These are phyloP conservation scores for Argyra leucocephala DNA, from an alignment of 2,888 invertebrate species.

Conservation along the genomic window DNA sequence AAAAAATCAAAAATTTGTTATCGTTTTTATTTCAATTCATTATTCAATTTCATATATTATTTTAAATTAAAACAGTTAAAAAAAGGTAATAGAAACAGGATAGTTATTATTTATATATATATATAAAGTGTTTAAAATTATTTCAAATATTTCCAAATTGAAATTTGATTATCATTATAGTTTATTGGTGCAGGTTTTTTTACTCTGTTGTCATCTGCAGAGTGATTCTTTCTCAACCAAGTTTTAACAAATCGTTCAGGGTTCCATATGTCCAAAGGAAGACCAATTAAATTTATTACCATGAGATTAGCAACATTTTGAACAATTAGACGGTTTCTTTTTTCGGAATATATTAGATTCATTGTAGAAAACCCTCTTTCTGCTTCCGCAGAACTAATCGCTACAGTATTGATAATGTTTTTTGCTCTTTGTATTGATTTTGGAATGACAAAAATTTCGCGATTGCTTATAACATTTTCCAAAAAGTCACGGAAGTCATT, in stretches of 20 bases:
- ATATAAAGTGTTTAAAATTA: neutral
- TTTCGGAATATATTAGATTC: neutral
- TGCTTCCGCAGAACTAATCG: neutral
- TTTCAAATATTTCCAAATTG: slow-evolving; percentile 6
- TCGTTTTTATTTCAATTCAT: too few species aligned
- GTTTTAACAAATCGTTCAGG: slow-evolving; percentile 9
- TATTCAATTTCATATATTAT: too few species aligned
- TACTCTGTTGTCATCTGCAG: neutral
- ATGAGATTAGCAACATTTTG: slow-evolving; percentile 2
- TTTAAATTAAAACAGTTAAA: too few species aligned
- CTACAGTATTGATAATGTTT: neutral
- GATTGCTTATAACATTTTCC: slow-evolving; percentile 7
- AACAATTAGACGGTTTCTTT: neutral
- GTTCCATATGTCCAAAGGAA: slow-evolving; percentile 9
- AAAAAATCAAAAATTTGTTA: too few species aligned
- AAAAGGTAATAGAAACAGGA: too few species aligned
- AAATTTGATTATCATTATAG: neutral
- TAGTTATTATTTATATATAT: too few species aligned
- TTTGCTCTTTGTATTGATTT: neutral
- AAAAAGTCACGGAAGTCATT: neutral
- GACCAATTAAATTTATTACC: slow-evolving; percentile 11
- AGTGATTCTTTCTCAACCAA: slow-evolving; percentile 2
- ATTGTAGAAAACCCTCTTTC: slow-evolving; percentile 5
- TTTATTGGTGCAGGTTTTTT: neutral
- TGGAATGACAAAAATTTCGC: neutral